Evolutionary conservation across 92 coral and sea anemone genomes (phyloP).

Genomic region (Phymanthus crucifer): DNA sequence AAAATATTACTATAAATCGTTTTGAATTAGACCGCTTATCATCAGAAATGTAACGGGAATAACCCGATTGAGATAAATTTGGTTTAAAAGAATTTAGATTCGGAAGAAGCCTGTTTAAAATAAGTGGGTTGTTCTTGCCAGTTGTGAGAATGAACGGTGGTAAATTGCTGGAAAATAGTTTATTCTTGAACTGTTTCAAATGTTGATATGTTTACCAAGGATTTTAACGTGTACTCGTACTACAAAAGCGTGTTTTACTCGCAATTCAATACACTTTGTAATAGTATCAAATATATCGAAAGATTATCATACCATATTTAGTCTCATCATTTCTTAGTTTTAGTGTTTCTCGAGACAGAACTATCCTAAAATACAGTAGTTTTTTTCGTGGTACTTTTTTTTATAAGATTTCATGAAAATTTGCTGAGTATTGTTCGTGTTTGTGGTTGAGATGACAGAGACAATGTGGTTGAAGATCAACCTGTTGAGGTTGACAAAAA

Average conservation of each 20-base stretch:
- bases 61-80: not conserved
- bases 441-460: not conserved
- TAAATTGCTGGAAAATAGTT: not conserved
- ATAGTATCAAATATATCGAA: too few relatives aligned
- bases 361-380: not conserved
- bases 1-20: not conserved
- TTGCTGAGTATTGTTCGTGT: not conserved
- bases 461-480: not conserved
- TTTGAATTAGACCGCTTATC: not conserved
- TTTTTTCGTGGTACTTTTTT: not conserved
- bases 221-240: too few relatives aligned
- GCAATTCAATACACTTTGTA: too few relatives aligned
- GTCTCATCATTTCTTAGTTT: too few relatives aligned
- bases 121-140: not conserved
- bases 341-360: too few relatives aligned
- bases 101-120: not conserved
- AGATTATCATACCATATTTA: too few relatives aligned
- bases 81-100: not conserved
- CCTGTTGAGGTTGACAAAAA: not conserved
- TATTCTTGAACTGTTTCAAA: not conserved
- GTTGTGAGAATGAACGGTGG: not conserved
- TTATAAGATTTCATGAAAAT: not conserved
- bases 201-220: too few relatives aligned
- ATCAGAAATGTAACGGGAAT: not conserved
- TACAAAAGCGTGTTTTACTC: too few relatives aligned